Evolutionary conservation across 2,888 invertebrate species (phyloP), one percentile per base, ranked within the genome.

Genomic region (Linnaemya vulpina): DNA sequence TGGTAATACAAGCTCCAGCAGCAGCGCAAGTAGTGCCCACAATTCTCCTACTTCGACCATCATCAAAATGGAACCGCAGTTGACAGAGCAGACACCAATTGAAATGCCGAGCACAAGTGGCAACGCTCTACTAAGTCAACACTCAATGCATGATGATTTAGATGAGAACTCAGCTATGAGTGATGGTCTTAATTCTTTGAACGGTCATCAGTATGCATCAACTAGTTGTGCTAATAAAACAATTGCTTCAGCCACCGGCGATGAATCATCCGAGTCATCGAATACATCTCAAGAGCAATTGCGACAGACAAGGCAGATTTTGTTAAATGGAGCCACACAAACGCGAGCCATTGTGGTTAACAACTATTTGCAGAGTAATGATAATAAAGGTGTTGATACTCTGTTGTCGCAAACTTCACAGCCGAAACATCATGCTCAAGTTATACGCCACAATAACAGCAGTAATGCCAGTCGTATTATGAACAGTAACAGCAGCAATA

Each of bases 191-290:
- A 86, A 83, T 58, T 90, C 90, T 55, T 87, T 80, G 40, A 81
- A 87, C 73, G 81, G 86, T 71, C 84, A 87, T 70, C 89, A 88
- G n/a, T 89, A 89, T 83, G 88, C 89, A 60, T 87, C 86, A 60
- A 88, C 88, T 63, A 89, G 88, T 82, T 89, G 81, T 71, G 55
- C 76, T 20, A 84, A 78, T n/a, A 81, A 82, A 71, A 73, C 89
- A 85, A 67, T 85, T 88, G 89, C 87, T 87, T 87, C 87, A 88
- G 90, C 89, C 89, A 90, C 90, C 90, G 91, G 88, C 86, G 91
- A 91, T 87, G 91, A 91, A 78, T 91, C 91, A 78, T 91, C 92
- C 22, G 90, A 90, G 73, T 92, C 91, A 84, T 90, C 91, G 82
- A 89, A 90, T 86, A 89, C 90, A 87, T 90, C 91, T 86, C 87